These are phyloP conservation scores for Pelodiscus sinensis DNA, from an alignment of 2,113 vertebrate genomes.

Conservation along the genomic window DNA sequence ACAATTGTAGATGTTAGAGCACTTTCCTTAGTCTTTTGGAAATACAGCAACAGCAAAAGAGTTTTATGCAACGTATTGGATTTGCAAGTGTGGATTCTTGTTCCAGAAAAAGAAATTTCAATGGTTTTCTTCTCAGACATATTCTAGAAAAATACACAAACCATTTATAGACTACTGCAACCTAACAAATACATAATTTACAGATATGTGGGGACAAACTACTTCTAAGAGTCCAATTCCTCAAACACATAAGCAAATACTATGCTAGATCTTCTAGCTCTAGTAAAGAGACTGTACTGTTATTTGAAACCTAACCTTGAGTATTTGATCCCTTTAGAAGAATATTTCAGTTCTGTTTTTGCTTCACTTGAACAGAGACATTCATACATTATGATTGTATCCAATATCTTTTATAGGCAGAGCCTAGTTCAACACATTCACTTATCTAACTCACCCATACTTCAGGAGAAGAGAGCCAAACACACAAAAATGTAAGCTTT, in stretches of 20 bases:
- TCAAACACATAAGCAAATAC: background rate
- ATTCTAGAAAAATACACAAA: background rate
- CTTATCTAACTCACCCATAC: background rate
- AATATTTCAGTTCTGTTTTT: background rate
- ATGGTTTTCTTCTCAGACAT: background rate
- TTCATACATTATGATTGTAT: background rate
- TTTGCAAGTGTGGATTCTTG: background rate
- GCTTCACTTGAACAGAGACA: background rate
- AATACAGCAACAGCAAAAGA: background rate
- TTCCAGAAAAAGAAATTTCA: background rate
- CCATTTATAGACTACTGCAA: background rate
- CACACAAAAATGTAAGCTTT: background rate
- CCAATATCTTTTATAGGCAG: background rate
- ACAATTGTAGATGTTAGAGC: background rate
- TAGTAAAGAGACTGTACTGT: background rate
- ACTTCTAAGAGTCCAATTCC: background rate
- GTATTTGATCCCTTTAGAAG: background rate
- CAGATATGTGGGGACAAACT: background rate
- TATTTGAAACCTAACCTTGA: background rate
- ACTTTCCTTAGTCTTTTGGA: background rate
- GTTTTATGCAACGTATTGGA: background rate
- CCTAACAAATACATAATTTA: background rate
- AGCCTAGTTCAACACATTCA: background rate
- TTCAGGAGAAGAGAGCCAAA: background rate
- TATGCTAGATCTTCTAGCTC: background rate